Evolutionary conservation across 35 echinoderm and acorn worm species (phyloP).

Genomic region (Apostichopus japonicus): DNA sequence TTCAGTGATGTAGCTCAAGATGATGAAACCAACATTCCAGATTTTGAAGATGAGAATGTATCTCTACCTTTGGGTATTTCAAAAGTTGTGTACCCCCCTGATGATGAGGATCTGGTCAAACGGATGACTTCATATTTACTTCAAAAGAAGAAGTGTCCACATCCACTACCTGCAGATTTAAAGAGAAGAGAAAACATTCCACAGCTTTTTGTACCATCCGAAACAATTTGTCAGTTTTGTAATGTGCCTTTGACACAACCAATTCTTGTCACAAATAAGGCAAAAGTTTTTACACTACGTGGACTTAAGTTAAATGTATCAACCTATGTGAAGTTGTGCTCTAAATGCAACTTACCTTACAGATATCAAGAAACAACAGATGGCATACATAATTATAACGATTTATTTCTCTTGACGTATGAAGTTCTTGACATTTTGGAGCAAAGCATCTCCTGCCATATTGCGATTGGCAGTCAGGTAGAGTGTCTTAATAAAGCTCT

Average conservation of each 20-base stretch:
- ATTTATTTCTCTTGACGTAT: constrained; percentile 10
- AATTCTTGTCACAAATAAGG: constrained; percentile 14
- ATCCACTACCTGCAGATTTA: neutral
- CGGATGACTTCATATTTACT: neutral
- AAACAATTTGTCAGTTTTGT: neutral
- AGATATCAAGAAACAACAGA: constrained; percentile 36
- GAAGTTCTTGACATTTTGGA: constrained; percentile 30
- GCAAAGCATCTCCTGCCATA: constrained; percentile 19
- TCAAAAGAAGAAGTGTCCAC: neutral
- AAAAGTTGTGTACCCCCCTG: neutral
- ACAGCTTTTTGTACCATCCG: neutral
- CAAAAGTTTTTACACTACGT: constrained; percentile 1
- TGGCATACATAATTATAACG: no score
- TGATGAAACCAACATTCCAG: no score
- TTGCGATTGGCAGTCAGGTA: constrained; percentile 52
- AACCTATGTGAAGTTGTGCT: constrained; percentile 34
- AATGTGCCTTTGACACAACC: neutral
- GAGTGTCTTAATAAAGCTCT: constrained; percentile 9
- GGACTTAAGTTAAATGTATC: neutral
- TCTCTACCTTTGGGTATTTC: no score
- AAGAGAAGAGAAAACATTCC: neutral
- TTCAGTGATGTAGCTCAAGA: no score
- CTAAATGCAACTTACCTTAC: constrained; percentile 25
- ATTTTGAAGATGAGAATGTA: no score
- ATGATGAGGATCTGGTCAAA: neutral